A percentile compares a stretch with the other conserved stretches of the same genome.
Evolutionary conservation across 1,140 invertebrate species (phyloP).

Genomic region (Drosophila burlai): DNA sequence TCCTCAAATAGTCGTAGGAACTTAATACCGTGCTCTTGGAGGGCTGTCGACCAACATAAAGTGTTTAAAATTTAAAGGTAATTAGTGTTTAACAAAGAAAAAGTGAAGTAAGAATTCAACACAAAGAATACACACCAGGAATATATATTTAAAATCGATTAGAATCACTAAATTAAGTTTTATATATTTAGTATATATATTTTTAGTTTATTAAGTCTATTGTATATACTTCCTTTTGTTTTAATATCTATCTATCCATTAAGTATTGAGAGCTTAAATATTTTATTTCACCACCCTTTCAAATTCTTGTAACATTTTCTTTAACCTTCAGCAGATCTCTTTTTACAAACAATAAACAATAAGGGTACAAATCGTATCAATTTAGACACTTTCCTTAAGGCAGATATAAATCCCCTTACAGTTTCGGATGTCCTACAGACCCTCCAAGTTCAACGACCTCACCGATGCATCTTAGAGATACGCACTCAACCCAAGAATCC

Average conservation of each 20-base stretch:
- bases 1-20: conserved; percentile 79
- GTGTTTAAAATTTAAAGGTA: not conserved
- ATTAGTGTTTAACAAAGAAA: not conserved
- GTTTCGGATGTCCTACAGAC: conserved; percentile 28
- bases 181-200: not conserved
- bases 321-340: not conserved
- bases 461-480: conserved; percentile 48
- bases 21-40: conserved; percentile 85
- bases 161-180: not conserved
- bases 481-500: conserved; percentile 27
- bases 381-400: conserved; percentile 32
- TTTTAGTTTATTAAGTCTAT: too few relatives aligned
- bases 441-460: conserved; percentile 14
- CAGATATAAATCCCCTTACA: conserved; percentile 18
- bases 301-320: not conserved
- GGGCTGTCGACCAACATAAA: conserved; percentile 76
- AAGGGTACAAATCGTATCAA: conserved; percentile 26
- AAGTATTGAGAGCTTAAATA: not conserved
- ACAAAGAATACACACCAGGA: not conserved
- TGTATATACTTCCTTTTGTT: not conserved
- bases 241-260: not conserved
- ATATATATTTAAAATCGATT: not conserved
- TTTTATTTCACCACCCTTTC: not conserved
- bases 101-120: not conserved
- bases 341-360: not conserved